These are phyloP conservation scores for Callipepla californica DNA, from an alignment of 2,113 vertebrate genomes.

Conservation along the genomic window DNA sequence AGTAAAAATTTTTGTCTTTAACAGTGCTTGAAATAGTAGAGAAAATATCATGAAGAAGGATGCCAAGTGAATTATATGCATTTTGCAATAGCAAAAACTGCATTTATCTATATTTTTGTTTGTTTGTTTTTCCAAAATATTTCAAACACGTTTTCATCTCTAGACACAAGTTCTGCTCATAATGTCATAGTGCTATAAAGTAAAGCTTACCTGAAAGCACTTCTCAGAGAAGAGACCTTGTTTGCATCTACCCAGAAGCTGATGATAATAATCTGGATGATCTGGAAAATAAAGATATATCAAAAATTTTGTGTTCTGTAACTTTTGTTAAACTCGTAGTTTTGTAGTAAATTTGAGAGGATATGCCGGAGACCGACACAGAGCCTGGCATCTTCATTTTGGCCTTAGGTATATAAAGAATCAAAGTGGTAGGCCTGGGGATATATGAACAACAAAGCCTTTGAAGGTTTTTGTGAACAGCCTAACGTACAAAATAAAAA, in stretches of 20 bases:
- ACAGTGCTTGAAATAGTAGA: neutral
- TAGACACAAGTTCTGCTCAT: neutral
- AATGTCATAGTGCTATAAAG: neutral
- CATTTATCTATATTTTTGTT: neutral
- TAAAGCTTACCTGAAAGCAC: neutral
- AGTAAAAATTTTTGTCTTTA: neutral
- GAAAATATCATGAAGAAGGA: neutral
- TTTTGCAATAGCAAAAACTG: neutral
- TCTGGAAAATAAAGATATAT: neutral
- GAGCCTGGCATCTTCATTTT: neutral
- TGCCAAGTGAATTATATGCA: neutral
- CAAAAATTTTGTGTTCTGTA: neutral
- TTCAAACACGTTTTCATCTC: neutral
- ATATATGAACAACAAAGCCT: neutral
- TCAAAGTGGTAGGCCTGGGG: neutral
- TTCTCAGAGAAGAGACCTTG: neutral
- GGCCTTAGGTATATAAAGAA: neutral
- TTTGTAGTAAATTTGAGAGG: neutral
- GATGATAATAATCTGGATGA: neutral
- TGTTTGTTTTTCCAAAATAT: neutral
- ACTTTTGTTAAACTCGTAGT: neutral
- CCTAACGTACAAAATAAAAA: neutral
- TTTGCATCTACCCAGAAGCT: neutral
- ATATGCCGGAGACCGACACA: neutral
- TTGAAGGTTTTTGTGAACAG: neutral